Conservation (phyloP, 2,113 vertebrate genomes). For the Orientallactaga bullata region DNA sequence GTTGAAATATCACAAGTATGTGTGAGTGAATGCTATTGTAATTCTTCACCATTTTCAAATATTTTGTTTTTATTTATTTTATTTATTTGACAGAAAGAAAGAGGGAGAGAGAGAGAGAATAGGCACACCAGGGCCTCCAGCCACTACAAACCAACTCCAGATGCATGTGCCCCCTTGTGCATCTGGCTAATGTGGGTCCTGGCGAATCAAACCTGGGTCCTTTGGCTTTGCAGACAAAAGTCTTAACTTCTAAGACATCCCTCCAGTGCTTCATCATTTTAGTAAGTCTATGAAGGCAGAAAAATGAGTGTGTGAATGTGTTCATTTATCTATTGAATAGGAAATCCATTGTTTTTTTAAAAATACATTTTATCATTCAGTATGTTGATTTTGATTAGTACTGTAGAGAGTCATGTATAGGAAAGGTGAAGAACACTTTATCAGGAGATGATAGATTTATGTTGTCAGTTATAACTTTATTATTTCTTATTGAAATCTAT, state of each 20-base stretch:
- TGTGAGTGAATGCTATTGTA: not conserved
- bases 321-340: not conserved
- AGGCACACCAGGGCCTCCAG: too few species aligned
- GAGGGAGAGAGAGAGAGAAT: too few species aligned
- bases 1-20: not conserved
- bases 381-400: not conserved
- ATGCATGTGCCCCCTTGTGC: too few species aligned
- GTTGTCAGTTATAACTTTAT: not conserved
- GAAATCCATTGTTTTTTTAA: not conserved
- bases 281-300: not conserved
- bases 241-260: too few species aligned
- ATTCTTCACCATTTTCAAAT: too few species aligned
- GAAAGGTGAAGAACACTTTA: not conserved
- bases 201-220: too few species aligned
- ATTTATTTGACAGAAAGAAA: too few species aligned
- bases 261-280: too few species aligned
- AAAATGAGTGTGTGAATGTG: not conserved
- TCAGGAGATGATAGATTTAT: not conserved
- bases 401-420: not conserved
- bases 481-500: slow-evolving; percentile 18
- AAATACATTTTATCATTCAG: not conserved
- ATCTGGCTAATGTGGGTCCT: too few species aligned
- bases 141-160: too few species aligned
- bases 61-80: too few species aligned
- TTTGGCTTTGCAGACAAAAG: too few species aligned